Evolutionary conservation across 2,888 invertebrate genomes (phyloP).

Genomic region (Aphidius colemani): DNA sequence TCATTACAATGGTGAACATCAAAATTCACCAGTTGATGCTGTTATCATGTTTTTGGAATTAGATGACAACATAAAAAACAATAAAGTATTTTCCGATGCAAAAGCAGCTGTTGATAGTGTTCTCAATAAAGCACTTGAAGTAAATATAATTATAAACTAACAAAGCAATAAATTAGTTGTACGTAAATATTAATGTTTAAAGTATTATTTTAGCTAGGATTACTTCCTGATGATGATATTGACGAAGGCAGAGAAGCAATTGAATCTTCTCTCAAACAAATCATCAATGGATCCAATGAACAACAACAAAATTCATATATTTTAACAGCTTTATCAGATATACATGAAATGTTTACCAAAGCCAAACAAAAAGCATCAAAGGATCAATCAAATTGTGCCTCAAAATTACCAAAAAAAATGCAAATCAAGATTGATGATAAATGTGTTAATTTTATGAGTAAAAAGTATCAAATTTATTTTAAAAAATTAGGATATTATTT

Average conservation of each 20-base stretch:
- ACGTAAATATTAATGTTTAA: conserved; percentile 15
- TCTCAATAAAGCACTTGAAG: conserved; percentile 65
- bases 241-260: conserved; percentile 64
- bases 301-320: conserved; percentile 66
- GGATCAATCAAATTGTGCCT: conserved; percentile 40
- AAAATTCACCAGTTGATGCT: conserved; percentile 67
- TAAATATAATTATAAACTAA: conserved; percentile 43
- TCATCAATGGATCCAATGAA: conserved; percentile 68
- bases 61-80: conserved; percentile 67
- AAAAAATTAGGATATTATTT: conserved; percentile 77
- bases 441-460: conserved; percentile 61
- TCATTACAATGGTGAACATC: conserved; percentile 79
- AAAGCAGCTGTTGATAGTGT: conserved; percentile 71
- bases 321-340: conserved; percentile 71
- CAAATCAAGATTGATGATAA: conserved; percentile 62
- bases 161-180: conserved; percentile 9
- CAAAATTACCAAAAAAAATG: conserved; percentile 65
- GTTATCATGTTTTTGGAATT: conserved; percentile 66
- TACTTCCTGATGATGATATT: conserved; percentile 63
- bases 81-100: conserved; percentile 69
- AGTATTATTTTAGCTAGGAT: conserved; percentile 62
- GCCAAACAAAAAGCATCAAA: conserved; percentile 54
- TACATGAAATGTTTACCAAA: conserved; percentile 63
- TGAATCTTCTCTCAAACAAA: conserved; percentile 66
- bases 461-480: conserved; percentile 64